Conservation (phyloP, 2,888 invertebrate species). For the Cataglyphis altisquamis region DNA sequence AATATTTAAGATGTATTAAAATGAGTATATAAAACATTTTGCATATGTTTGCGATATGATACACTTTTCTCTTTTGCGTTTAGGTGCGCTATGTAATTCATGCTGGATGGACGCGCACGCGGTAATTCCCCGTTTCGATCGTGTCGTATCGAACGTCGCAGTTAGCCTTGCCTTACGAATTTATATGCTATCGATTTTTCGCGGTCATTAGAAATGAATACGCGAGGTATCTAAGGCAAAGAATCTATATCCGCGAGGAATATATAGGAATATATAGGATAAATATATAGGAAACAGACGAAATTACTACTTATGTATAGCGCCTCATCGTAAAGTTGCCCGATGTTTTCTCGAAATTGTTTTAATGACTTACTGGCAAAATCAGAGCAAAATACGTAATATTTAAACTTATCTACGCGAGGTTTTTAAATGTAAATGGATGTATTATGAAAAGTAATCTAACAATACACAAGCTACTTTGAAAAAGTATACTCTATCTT, state of each 20-base stretch:
- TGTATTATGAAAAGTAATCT: not conserved
- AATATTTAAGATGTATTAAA: not conserved
- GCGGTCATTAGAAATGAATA: conserved; percentile 71
- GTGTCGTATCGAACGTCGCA: conserved; percentile 69
- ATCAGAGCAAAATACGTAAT: not conserved
- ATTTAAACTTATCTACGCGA: conserved; percentile 4
- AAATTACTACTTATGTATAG: conserved; percentile 10
- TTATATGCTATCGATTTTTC: conserved; percentile 77
- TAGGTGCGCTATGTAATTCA: conserved; percentile 1
- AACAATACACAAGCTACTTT: not conserved
- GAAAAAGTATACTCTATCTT: not conserved
- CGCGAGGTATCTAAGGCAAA: conserved; percentile 66
- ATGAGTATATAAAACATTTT: not conserved
- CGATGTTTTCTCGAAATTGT: conserved; percentile 18
- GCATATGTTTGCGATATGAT: not conserved
- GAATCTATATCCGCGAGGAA: conserved; percentile 53
- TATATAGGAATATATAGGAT: too few relatives aligned
- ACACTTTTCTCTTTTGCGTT: not conserved
- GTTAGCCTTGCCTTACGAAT: conserved; percentile 76
- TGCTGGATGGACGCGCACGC: not conserved
- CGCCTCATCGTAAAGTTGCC: conserved; percentile 45
- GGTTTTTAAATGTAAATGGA: not conserved
- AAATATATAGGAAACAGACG: conserved; percentile 24
- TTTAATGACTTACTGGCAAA: conserved; percentile 18
- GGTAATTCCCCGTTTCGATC: conserved; percentile 39